A percentile compares a stretch with the other conserved stretches of the same genome.
These are phyloP conservation scores for Isotomurus palustris DNA, from an alignment of 2,888 invertebrate genomes.

Conservation along the genomic window DNA sequence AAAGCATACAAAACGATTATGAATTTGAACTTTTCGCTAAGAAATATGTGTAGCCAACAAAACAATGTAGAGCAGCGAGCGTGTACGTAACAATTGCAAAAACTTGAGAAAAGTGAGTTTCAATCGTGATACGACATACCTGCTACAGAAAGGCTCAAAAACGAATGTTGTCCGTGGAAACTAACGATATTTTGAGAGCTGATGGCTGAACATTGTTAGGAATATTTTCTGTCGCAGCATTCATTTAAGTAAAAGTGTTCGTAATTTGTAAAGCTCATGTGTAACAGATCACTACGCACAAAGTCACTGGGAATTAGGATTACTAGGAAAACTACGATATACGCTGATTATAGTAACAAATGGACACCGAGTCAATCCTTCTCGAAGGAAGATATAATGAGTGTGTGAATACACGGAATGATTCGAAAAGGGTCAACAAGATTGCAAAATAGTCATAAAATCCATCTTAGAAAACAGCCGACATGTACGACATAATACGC, in stretches of 20 bases:
- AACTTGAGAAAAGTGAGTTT: not conserved
- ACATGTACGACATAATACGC: too few relatives aligned
- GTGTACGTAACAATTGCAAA: too few relatives aligned
- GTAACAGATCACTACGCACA: constrained; percentile 9
- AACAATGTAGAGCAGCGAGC: not conserved
- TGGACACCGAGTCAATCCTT: constrained; percentile 5
- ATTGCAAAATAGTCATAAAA: too few relatives aligned
- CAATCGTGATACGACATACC: constrained; percentile 5
- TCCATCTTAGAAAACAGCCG: too few relatives aligned
- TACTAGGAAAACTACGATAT: too few relatives aligned
- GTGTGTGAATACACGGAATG: constrained; percentile 10
- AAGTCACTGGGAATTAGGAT: constrained; percentile 9
- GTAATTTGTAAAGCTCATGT: constrained; percentile 9
- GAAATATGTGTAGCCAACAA: too few relatives aligned
- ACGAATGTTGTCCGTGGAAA: constrained; percentile 8
- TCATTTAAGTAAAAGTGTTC: too few relatives aligned
- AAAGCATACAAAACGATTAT: too few relatives aligned
- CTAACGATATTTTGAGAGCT: constrained; percentile 9
- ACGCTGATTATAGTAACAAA: constrained; percentile 1
- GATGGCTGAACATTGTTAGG: too few relatives aligned
- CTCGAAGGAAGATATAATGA: not conserved
- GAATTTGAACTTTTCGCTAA: too few relatives aligned
- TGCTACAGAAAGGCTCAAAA: constrained; percentile 6
- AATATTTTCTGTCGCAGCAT: too few relatives aligned
- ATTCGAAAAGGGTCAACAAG: constrained; percentile 14